Conservation (phyloP, 2,113 vertebrate genomes). For the Prunella fulvescens region DNA sequence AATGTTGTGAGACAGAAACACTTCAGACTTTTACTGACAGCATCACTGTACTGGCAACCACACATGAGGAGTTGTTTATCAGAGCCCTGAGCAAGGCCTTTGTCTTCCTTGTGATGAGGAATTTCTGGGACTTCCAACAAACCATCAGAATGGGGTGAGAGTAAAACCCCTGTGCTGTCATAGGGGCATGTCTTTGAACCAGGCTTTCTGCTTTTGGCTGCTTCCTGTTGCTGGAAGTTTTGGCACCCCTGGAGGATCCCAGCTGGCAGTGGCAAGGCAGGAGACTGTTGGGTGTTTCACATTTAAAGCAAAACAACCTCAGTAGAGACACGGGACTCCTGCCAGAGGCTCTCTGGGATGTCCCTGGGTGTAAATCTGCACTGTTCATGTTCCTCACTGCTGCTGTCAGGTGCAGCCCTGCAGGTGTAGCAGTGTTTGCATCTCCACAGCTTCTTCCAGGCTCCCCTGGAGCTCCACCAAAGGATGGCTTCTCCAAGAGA, state of each 20-base stretch:
- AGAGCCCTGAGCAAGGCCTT: neutral
- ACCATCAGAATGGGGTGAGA: neutral
- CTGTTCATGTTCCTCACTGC: rapidly evolving
- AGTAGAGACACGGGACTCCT: neutral
- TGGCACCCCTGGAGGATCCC: neutral
- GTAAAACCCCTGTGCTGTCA: neutral
- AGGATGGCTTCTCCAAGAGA: neutral
- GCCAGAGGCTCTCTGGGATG: neutral
- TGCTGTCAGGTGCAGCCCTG: rapidly evolving
- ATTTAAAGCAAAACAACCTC: neutral
- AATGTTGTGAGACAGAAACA: neutral
- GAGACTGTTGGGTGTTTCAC: neutral
- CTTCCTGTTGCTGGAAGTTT: neutral
- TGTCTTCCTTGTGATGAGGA: neutral
- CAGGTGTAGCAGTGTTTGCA: rapidly evolving
- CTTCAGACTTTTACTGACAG: neutral
- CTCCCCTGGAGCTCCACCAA: neutral
- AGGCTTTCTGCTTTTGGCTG: neutral
- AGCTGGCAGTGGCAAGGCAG: neutral
- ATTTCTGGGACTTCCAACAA: neutral
- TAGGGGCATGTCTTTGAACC: neutral
- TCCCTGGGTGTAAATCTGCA: neutral
- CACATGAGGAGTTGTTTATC: neutral
- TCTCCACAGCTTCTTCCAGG: neutral
- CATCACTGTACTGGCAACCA: neutral